Base-by-base conservation (phyloP, 2,888 invertebrate genomes). In the Carpatolechia fugitivella region DNA sequence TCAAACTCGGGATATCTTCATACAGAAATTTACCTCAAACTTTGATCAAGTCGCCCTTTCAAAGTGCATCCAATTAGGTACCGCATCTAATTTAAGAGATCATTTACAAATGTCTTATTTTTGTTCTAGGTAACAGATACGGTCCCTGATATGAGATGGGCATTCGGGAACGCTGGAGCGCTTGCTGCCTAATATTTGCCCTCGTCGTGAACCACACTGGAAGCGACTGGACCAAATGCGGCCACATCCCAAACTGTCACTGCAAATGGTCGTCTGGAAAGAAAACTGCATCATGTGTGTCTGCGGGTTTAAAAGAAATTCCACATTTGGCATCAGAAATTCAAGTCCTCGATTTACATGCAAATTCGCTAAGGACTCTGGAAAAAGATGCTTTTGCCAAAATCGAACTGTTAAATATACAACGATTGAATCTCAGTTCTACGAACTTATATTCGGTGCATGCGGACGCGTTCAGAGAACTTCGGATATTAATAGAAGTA, bases 261-360 rank as follows among this genome's bases (percentile, higher is more conserved):
- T 97, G 97, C 92, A 97, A 96, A 86, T 97, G 97, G 97, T 95
- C 95, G 3, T 95, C 95, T 46, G 97, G 97, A 53, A 97, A 97
- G 82, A 96, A 96, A 80, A 96, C 96, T 2, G 97, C 97, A 8
- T 91, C 96, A 47, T 98, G 97, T 81, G 92, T 93, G 56, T 93
- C 95, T 60, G 94, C 95, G 35, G 94, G 94, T 16, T 91, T 97
- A 59, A 93, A 93, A 52, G 90, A 92, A 52, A 91, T 97, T 31
- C 97, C 97, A 36, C 74, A 76, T 60, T 71, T 91, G 60, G 83
- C 84, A 13, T 65, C 87, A 55, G 90, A 91, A 14, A 87, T 93
- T 88, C 72, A 95, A 93, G 81, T 95, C 4, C 91, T 98, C 63
- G 96, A 97, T 68, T 82, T 98, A 48, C 94, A 95, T 56, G 94